Evolutionary conservation across 2,797 vertebrate genomes (phyloP), one percentile per base, ranked within the genome.

Genomic region (Cossypha dichroa): DNA sequence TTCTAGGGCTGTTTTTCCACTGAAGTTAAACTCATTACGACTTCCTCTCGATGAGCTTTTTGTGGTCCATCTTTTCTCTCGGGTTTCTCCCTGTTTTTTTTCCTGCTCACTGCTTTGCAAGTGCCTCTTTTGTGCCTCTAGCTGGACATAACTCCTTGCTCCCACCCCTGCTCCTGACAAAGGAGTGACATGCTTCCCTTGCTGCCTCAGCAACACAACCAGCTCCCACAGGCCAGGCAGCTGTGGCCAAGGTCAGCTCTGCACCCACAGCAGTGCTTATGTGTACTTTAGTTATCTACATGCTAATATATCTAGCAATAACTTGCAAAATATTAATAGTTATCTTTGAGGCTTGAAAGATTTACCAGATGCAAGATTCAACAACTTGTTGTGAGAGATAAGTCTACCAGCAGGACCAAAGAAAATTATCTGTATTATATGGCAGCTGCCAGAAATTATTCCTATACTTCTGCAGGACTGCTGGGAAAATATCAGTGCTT

Each of bases 141-240:
- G 75, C 55, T 49, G 86, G 84, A 84, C 40, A 6, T 1, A 86
- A 51, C 43, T 89, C 67, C 70, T 95, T 54, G 48, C 40, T 36
- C 17, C 80, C 69, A 54, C 1, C 43, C n/a, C 70, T 86, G 67
- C 64, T 68, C 48, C 64, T 83, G 55, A 79, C 72, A 88, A 41
- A 80, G 31, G 62, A 68, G 52, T 5, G 33, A 40, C 85, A 43
- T 54, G 67, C 48, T 83, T 80, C 75, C 2, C 1, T 20, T 0
- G 10, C 84, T 94, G 76, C 85, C 85, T 74, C 92, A 91, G 90
- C 74, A 82, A 69, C 75, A 36, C 63, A 31, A 54, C 1, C 67
- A 33, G 54, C 77, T 77, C 75, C 64, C 1, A 1, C 6, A 1
- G 75, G 10, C 28, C 4, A 2, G 63, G 40, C 51, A 81, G 80